Evolutionary conservation across 53 echinoderm and acorn worm genomes (phyloP).

Genomic region (Zoroaster sp.): DNA sequence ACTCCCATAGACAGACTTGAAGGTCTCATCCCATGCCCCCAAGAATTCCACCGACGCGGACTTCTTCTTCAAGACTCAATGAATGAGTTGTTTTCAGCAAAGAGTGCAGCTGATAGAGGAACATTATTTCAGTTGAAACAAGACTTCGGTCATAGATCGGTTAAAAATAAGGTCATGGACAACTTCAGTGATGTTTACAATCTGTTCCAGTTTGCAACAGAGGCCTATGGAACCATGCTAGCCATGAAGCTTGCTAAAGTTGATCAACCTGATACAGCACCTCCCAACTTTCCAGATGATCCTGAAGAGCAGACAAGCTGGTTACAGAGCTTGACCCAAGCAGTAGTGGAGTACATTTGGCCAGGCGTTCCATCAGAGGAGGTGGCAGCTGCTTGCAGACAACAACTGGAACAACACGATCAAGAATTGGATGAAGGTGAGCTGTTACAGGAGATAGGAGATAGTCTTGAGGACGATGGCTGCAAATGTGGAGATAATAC

Average conservation of each 20-base stretch:
- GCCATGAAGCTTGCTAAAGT: neutral
- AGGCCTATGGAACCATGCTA: too few species aligned
- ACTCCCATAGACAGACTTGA: neutral
- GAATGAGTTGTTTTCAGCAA: neutral
- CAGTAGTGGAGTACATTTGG: constrained; percentile 34
- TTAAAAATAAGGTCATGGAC: too few species aligned
- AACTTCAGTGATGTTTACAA: too few species aligned
- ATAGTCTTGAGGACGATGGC: neutral
- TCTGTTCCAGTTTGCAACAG: too few species aligned
- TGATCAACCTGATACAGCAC: too few species aligned
- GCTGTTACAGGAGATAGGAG: neutral
- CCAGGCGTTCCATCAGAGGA: constrained; percentile 2
- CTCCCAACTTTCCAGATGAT: neutral
- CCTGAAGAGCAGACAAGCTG: neutral
- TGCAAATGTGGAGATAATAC: constrained; percentile 5
- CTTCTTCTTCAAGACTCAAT: constrained; percentile 13
- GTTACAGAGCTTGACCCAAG: neutral
- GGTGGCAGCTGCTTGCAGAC: neutral
- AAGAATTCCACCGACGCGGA: neutral
- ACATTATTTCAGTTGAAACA: neutral
- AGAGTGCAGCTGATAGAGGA: too few species aligned
- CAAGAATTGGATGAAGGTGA: neutral
- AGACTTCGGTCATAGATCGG: constrained; percentile 9
- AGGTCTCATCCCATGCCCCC: neutral
- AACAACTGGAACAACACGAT: neutral